Conservation (phyloP, 2,113 vertebrate species). For the Coreoperca whiteheadi region DNA sequence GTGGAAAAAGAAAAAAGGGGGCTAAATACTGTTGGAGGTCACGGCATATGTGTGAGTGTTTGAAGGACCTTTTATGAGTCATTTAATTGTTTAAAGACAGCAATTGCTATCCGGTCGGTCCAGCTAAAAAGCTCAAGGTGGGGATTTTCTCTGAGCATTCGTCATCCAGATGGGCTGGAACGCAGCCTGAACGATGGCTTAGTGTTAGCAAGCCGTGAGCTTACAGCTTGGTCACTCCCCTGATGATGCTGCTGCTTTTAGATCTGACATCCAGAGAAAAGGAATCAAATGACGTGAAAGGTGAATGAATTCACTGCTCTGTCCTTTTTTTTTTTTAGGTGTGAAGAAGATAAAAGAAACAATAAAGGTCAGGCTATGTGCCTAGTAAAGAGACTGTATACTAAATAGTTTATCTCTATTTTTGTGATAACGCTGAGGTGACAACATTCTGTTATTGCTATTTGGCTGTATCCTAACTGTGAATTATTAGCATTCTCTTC, state of each 20-base stretch:
- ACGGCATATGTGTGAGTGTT: neutral
- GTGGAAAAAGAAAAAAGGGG: neutral
- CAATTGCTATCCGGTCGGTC: slow-evolving; percentile 14
- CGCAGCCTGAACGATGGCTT: slow-evolving; percentile 62
- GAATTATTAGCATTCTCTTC: neutral
- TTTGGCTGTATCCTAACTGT: neutral
- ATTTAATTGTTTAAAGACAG: slow-evolving; percentile 18
- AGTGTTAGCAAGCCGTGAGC: slow-evolving; percentile 52
- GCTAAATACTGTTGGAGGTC: neutral
- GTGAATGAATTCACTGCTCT: slow-evolving; percentile 28
- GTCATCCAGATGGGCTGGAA: slow-evolving; percentile 73
- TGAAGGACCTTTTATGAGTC: neutral
- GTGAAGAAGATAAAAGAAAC: slow-evolving; percentile 9
- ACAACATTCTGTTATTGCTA: neutral
- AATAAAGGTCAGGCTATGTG: neutral
- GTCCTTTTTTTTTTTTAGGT: slow-evolving; percentile 19
- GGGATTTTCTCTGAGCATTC: slow-evolving; percentile 62
- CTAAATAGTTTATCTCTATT: slow-evolving; percentile 17
- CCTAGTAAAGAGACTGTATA: neutral
- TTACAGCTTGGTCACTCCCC: slow-evolving; percentile 33
- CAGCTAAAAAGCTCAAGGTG: slow-evolving; percentile 51
- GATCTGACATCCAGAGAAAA: slow-evolving; percentile 43
- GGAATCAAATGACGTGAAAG: slow-evolving; percentile 43
- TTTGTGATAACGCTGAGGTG: slow-evolving; percentile 9
- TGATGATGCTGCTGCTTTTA: slow-evolving; percentile 57